Evolutionary conservation across 2,888 invertebrate genomes (phyloP).

Genomic region (Drosophila neotestacea): DNA sequence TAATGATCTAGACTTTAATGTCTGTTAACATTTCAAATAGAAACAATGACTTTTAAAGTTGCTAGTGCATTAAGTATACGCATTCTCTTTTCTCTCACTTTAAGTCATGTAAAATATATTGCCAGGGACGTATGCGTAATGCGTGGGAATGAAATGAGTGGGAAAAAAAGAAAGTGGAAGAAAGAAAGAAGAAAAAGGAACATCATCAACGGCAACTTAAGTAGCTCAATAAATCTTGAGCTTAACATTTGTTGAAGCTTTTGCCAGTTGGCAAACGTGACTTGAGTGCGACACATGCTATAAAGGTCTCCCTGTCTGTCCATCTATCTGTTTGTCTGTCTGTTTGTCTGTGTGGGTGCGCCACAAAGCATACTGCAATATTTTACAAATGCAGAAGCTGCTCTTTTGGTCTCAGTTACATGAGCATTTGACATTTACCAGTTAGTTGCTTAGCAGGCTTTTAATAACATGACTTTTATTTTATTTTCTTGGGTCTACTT

Average conservation of each 20-base stretch:
- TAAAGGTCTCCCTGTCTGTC: slow-evolving; percentile 36
- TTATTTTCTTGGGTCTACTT: neutral
- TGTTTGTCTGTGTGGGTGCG: slow-evolving; percentile 16
- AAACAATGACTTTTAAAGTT: slow-evolving; percentile 16
- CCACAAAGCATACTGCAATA: slow-evolving; percentile 60
- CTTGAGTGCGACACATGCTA: slow-evolving; percentile 69
- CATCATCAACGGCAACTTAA: slow-evolving; percentile 72
- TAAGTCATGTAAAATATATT: slow-evolving; percentile 42
- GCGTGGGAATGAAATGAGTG: slow-evolving; percentile 29
- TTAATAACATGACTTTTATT: slow-evolving; percentile 41
- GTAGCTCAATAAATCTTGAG: slow-evolving; percentile 76
- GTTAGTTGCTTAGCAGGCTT: slow-evolving; percentile 26
- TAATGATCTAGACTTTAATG: slow-evolving; percentile 43
- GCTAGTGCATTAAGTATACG: slow-evolving; percentile 9
- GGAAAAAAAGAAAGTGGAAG: slow-evolving; percentile 1
- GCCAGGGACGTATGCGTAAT: slow-evolving; percentile 17
- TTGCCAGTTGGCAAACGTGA: slow-evolving; percentile 69
- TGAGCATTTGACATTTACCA: slow-evolving; percentile 40
- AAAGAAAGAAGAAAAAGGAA: slow-evolving; percentile 9
- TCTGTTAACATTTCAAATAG: slow-evolving; percentile 11
- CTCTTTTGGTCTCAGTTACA: slow-evolving; percentile 52
- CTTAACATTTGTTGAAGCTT: slow-evolving; percentile 75
- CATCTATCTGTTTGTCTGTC: slow-evolving; percentile 26
- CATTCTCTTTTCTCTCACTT: slow-evolving; percentile 25
- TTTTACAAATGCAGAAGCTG: slow-evolving; percentile 63